Base-by-base conservation (phyloP, 1,140 invertebrate species). In the Acromyrmex heyeri region DNA sequence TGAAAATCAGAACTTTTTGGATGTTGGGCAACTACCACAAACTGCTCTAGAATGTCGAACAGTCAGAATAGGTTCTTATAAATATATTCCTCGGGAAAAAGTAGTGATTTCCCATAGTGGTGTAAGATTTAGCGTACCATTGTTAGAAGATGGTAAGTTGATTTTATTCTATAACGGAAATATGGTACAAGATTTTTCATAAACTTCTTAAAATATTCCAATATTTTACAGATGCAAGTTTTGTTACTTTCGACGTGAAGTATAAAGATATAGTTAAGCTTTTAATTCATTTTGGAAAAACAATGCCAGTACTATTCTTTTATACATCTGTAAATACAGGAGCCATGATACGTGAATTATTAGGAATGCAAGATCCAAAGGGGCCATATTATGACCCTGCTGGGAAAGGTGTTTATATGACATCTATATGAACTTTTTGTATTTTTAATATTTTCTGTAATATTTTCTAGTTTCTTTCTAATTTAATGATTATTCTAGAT, bases 31-130 rank as follows among this genome's bases (percentile, higher is more conserved):
- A 85, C 34, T 73, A 55, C 59, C 86, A 62, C 95, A 95, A 76
- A 96, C 96, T 1, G 93, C 95, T 27, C 90, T 97, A 10, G 94
- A 95, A 10, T 98, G 97, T 94, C 95, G 97, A 83, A 97, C 97
- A n/a, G 96, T 98, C 86, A 96, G 97, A 88, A 97, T 98, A 93
- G 97, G 97, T 67, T 97, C 97, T 6, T 97, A 97, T 91, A 97
- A 97, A 95, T 97, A 97, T 93, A 94, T 96, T 87, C 97, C 97
- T 55, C 96, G 94, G 72, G 97, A 97, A 91, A 96, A 96, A 94
- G 96, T 97, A 94, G 93, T 96, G 86, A 96, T 98, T 89, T 97
- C 97, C 70, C 95, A 95, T 14, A 96, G 95, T 91, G 97, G 97
- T 55, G 94, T 98, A 24, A 96, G 96, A 91, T 96, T 98, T 73